Base-by-base conservation (phyloP, 2,888 invertebrate species). In the Linnaemya tessellans region DNA sequence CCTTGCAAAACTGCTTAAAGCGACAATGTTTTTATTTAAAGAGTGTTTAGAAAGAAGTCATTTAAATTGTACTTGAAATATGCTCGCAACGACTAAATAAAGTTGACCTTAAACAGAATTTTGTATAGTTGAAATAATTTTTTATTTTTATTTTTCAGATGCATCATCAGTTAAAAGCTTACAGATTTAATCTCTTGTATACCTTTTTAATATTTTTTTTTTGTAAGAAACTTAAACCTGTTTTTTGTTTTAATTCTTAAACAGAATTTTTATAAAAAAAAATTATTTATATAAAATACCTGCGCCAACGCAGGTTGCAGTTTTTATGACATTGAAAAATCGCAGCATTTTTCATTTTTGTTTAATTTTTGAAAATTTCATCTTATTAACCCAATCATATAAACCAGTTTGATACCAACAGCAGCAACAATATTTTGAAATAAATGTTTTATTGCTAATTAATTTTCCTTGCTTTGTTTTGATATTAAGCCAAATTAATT, bases 311-410 rank as follows among this genome's bases (percentile, higher is more conserved):
- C 25, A 73, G 7, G 56, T 73, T 81, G 80, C 81, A 81, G 67
- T 71, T 13, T 68, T 62, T 35, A 51, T 62, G 84, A 70, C 84
- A 82, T 85, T 85, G 81, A 85, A 78, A 80, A 51, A 30, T 75
- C 58, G 38, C 60, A 46, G 46, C 60, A 43, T 64, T n/a, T 79
- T 70, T 51, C n/a, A 20, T 20, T 18, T 41, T 58, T 22, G n/a
- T 81, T 62, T 43, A 0, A 41, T 30, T 64, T 68, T 58, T 71
- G 64, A 22, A 74, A 64, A 74, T 81, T 74, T 81, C 62, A 78
- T 84, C 68, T 84, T 78, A 30, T 30, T 3, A 78, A 79, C 64
- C 77, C 73, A 81, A 73, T 62, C 68, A 62, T 38, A 7, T 49
- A 78, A 84, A 84, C 84, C 68, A 74, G 84, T 84, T 81, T 84